Percentiles rank a stretch among this genome's conserved stretches.
Conservation (phyloP, 1,140 invertebrate genomes). For the Lepidostoma basale region DNA sequence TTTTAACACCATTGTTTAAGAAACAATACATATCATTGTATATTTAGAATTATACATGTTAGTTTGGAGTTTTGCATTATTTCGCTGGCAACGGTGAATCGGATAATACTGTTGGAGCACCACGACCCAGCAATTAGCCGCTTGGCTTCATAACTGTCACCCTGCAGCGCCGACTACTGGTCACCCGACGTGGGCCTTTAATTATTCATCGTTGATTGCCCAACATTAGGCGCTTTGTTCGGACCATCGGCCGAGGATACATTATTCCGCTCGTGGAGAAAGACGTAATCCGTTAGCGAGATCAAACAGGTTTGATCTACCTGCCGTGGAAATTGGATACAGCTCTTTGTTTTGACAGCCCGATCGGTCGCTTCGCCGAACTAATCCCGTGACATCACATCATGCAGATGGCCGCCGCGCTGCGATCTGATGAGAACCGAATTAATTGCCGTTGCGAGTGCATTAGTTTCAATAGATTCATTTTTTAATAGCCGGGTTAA, state of each 20-base stretch:
- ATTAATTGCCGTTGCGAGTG: background rate
- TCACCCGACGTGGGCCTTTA: background rate
- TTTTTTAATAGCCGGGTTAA: no score
- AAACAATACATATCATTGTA: no score
- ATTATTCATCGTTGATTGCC: conserved; percentile 25
- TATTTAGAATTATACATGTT: no score
- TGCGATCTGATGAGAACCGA: background rate
- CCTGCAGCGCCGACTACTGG: background rate
- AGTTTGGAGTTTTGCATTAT: no score
- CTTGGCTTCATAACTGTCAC: conserved; percentile 14
- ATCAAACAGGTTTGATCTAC: conserved; percentile 21
- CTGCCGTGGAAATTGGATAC: conserved; percentile 13
- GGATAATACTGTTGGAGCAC: no score
- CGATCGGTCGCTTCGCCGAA: conserved; percentile 9
- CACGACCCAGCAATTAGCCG: no score
- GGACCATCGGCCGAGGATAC: background rate
- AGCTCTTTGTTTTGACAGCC: conserved; percentile 24
- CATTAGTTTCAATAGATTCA: background rate
- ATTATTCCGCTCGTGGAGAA: background rate
- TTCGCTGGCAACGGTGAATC: no score
- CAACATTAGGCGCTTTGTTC: conserved; percentile 23
- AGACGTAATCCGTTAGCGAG: conserved; percentile 24
- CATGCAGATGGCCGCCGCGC: background rate
- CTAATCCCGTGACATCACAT: background rate
- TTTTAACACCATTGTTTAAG: no score